Base-by-base conservation (phyloP, 2,888 invertebrate species). In the Drosophila algonquin region DNA sequence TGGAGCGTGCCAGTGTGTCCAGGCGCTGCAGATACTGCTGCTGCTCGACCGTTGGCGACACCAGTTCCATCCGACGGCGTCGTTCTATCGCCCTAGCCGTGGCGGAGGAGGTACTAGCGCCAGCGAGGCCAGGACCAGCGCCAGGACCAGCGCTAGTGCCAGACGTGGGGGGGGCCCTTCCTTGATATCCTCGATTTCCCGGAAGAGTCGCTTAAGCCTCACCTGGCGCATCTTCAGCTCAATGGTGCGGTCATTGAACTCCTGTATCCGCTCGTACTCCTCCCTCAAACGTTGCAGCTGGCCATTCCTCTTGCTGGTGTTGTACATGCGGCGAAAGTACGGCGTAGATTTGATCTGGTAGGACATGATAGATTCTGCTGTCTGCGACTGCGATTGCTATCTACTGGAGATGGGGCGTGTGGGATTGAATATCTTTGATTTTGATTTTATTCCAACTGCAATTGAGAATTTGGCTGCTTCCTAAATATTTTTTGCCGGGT, bases 181-280 rank as follows among this genome's bases (percentile, higher is more conserved):
- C 18, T 84, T 90, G 4, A 89, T 85, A 21, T 89, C 81, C 53
- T 88, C 89, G 32, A 91, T 90, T 14, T 90, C 79, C 2, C 80
- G 80, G n/a, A 90, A 90, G 1, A 90, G 70, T 0, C 87, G 83
- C 69, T 85, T 87, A 30, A 90, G 63, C 0, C 90, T 88, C 62
- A 86, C 80, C 65, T 89, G 75, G 0, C 91, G 87, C 89, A 90
- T 90, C 67, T 85, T 89, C 46, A 77, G 77, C 62, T 90, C 90
- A 24, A 90, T 87, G 21, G 89, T 81, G 30, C 75, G 86, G 53
- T 89, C 89, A 21, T 90, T 85, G 62, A 89, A 81, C 53, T 88
- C 84, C 58, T 85, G 81, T 0, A 90, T 86, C 9, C 89, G 86
- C 21, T 90, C 90, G 30, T 87, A 90, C 65, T 90, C 91, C 51